Base-by-base conservation (phyloP, 1,140 invertebrate genomes). In the Bombus confusus region DNA sequence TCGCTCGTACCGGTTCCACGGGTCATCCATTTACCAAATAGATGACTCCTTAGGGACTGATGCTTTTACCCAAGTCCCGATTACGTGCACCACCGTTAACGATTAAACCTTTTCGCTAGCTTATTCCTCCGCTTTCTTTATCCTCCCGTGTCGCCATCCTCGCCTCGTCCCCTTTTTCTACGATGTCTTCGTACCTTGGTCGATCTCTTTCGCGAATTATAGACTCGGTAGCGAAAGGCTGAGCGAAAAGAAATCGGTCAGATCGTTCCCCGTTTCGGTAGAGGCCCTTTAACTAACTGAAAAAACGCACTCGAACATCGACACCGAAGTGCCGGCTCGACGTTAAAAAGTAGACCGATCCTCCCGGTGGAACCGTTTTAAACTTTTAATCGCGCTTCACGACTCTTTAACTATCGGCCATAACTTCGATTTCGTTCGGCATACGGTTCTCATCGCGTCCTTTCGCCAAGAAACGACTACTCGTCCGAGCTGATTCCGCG, bases 331-430 rank as follows among this genome's bases (percentile, higher is more conserved):
- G 80, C 82, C 68, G 77, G 41, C 72, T 73, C 52, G 68, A 85
- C 81, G 88, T 85, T 87, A 89, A 89, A 89, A 82, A 74, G 79
- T 68, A 80, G 83, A 39, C 15, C 62, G 41, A 66, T 52, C 47
- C 76, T n/a, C 80, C 78, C 86, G 85, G 77, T 68, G 78, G 79
- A 91, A 86, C 85, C 76, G 85, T 80, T 88, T 86, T 83, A 90
- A 91, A 91, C 80, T 92, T 90, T 91, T 90, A 92, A 91, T 91
- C 88, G 87, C 72, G 87, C 80, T 90, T 87, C 89, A 88, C 85
- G 85, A 86, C 86, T 91, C 90, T 86, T 91, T 91, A 91, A 83
- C 80, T 83, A 86, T 89, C 88, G 86, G 85, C 74, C 85, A 84
- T 86, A 86, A 79, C 83, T 86, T 87, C 75, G 85, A 78, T 83